phyloP scores from a whole-genome alignment of 2,888 invertebrate species.

The Pseudococcus longispinus region DNA sequence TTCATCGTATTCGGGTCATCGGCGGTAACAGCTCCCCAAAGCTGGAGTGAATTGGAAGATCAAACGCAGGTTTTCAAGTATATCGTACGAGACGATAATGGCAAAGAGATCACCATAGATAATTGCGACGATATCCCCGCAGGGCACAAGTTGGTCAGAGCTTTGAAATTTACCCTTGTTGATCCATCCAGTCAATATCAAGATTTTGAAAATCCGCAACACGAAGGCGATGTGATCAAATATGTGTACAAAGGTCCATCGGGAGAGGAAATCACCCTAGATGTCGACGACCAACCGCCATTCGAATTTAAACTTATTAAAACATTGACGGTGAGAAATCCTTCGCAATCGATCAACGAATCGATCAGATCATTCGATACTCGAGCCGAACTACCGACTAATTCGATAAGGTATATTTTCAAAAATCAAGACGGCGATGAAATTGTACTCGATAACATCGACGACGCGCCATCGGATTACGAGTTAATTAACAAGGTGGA shows the following conservation, averaged over 20 bases:
- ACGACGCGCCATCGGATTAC: background rate
- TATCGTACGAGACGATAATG: background rate
- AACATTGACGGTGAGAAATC: background rate
- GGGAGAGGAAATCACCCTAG: background rate
- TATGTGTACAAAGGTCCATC: background rate
- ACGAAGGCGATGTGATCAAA: background rate
- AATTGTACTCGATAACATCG: background rate
- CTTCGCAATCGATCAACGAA: background rate
- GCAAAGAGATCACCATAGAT: slow-evolving; percentile 28
- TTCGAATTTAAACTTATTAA: background rate
- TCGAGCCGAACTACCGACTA: background rate
- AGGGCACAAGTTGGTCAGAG: background rate
- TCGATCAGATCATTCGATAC: background rate
- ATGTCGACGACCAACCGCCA: background rate
- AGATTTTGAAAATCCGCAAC: background rate
- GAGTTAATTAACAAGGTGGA: background rate
- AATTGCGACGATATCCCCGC: background rate
- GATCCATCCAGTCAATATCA: background rate
- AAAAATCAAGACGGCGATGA: background rate
- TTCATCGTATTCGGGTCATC: slow-evolving; percentile 17
- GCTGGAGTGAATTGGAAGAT: background rate
- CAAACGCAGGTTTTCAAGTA: slow-evolving; percentile 10
- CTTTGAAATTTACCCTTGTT: background rate
- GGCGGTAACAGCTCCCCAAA: background rate
- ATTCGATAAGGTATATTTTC: background rate